A percentile compares a stretch with the other conserved stretches of the same genome.
Evolutionary conservation across 2,797 vertebrate species (phyloP).

Genomic region (Labroides dimidiatus): DNA sequence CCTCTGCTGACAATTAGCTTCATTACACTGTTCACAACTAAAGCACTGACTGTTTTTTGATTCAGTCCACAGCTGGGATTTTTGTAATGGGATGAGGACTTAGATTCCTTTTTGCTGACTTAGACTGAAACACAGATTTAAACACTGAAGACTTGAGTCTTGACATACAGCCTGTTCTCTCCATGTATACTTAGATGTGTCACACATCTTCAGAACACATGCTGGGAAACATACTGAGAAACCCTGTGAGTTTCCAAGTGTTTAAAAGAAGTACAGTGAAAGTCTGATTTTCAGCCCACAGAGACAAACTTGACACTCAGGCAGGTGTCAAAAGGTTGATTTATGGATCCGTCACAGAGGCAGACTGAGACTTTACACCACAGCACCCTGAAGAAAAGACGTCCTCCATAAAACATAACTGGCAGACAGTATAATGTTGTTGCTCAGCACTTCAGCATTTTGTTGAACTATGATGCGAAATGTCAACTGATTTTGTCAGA

Average conservation of each 20-base stretch:
- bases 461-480: slow-evolving; percentile 1
- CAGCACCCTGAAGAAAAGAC: slow-evolving; percentile 19
- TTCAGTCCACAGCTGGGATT: no score
- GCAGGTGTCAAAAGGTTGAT: slow-evolving; percentile 28
- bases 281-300: slow-evolving; percentile 37
- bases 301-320: slow-evolving; percentile 16
- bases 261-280: slow-evolving; percentile 3
- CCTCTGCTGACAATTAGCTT: no score
- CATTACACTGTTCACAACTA: no score
- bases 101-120: no score
- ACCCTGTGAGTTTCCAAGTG: slow-evolving; percentile 1
- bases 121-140: no score
- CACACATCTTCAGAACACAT: no score
- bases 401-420: slow-evolving; percentile 1
- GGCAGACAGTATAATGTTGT: background rate
- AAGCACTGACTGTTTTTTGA: no score
- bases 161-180: background rate
- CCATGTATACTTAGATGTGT: no score
- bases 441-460: background rate
- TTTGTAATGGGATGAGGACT: no score
- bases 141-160: background rate
- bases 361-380: slow-evolving; percentile 26
- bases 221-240: background rate
- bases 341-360: slow-evolving; percentile 43
- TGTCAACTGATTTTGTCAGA: background rate